These are phyloP conservation scores for Mus caroli DNA, from an alignment of 2,797 vertebrate species.

Conservation along the genomic window DNA sequence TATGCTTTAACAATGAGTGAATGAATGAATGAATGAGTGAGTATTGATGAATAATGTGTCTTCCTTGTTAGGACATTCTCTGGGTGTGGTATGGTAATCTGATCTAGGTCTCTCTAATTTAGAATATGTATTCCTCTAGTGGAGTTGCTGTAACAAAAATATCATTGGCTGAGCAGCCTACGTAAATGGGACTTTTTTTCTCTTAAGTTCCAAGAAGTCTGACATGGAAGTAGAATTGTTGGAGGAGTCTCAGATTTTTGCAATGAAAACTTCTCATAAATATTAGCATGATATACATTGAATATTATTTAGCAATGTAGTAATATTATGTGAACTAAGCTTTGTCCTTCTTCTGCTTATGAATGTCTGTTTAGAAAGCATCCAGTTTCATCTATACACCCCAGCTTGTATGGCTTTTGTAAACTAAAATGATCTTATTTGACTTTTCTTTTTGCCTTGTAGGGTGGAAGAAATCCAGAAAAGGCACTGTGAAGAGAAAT, in stretches of 20 bases:
- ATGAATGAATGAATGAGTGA: background rate
- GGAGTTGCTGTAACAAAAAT: background rate
- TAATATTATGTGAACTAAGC: background rate
- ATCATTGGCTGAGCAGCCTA: background rate
- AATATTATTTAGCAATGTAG: constrained; percentile 34
- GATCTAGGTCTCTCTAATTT: background rate
- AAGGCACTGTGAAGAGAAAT: constrained; percentile 80
- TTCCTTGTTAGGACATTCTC: background rate
- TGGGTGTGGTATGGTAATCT: background rate
- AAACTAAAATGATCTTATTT: background rate
- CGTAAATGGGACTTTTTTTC: background rate
- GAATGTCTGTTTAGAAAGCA: background rate
- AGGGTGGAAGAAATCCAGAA: constrained; percentile 78
- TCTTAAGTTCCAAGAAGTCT: background rate
- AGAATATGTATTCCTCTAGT: background rate
- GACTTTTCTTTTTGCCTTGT: constrained; percentile 45
- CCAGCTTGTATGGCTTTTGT: background rate
- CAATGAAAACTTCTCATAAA: constrained; percentile 41
- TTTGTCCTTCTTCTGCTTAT: background rate
- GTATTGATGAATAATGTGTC: background rate
- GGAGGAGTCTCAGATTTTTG: background rate
- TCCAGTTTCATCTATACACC: background rate
- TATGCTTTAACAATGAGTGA: background rate
- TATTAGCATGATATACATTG: background rate
- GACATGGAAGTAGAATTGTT: background rate